Conservation (phyloP, 2,888 invertebrate genomes). For the Scaptomyza caliginosa region DNA sequence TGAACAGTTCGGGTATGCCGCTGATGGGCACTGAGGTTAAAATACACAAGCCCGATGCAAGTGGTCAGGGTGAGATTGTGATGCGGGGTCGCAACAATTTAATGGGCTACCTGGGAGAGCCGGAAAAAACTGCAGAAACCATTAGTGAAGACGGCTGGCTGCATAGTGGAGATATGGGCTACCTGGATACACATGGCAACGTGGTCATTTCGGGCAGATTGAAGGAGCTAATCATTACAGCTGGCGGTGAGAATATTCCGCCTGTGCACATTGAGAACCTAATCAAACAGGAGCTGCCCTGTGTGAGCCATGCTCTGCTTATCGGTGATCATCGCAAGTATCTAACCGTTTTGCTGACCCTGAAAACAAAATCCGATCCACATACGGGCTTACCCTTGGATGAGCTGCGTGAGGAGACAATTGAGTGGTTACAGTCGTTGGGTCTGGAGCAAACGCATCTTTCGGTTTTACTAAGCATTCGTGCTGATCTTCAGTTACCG, state of each 20-base stretch:
- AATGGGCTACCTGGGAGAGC: conserved; percentile 93
- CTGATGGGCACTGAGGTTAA: conserved; percentile 88
- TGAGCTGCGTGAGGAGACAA: conserved; percentile 87
- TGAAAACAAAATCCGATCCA: conserved; percentile 91
- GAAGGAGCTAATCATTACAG: conserved; percentile 94
- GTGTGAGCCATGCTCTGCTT: conserved; percentile 92
- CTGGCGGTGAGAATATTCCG: conserved; percentile 97
- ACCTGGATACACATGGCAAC: conserved; percentile 89
- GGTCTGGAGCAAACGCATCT: conserved; percentile 87
- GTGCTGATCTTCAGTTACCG: conserved; percentile 78
- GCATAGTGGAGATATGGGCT: conserved; percentile 94
- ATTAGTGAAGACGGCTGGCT: conserved; percentile 93
- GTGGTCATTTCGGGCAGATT: conserved; percentile 90
- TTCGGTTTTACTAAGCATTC: conserved; percentile 86
- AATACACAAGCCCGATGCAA: conserved; percentile 87
- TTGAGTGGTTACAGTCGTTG: conserved; percentile 89
- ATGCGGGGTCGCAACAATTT: conserved; percentile 92
- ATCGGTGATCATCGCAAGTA: conserved; percentile 95
- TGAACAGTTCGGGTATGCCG: conserved; percentile 89
- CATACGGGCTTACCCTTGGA: conserved; percentile 90
- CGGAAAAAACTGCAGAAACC: conserved; percentile 89
- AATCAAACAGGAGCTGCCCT: conserved; percentile 89
- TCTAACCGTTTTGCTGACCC: conserved; percentile 91
- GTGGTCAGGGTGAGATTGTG: conserved; percentile 92
- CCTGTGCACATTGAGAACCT: conserved; percentile 93